phyloP scores from a whole-genome alignment of 2,113 vertebrate species.

The Cochlearius cochlearius region DNA sequence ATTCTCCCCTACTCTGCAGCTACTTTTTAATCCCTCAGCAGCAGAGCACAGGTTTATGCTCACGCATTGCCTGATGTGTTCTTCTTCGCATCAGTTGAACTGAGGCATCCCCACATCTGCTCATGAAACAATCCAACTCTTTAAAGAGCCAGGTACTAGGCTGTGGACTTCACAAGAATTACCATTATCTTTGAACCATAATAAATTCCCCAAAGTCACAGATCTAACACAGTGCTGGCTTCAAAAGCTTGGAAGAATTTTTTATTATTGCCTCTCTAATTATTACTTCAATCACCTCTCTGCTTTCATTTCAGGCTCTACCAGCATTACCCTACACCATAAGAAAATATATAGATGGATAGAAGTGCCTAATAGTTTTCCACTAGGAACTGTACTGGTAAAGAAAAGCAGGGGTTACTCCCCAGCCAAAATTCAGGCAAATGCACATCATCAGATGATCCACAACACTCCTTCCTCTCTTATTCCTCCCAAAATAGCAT shows the following conservation, averaged over 20 bases:
- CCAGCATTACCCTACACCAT: background rate
- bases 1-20: background rate
- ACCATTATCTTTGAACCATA: background rate
- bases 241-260: background rate
- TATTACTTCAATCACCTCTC: background rate
- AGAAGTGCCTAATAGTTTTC: background rate
- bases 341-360: background rate
- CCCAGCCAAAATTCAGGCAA: background rate
- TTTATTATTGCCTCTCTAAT: background rate
- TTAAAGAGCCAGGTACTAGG: background rate
- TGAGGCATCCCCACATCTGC: rapidly evolving
- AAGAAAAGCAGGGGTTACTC: background rate
- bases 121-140: background rate
- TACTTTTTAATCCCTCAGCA: background rate
- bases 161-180: background rate
- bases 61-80: background rate
- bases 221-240: background rate
- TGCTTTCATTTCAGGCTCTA: background rate
- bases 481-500: background rate
- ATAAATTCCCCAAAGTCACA: background rate
- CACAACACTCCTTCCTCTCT: background rate
- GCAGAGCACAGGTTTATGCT: background rate
- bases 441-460: background rate
- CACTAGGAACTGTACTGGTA: background rate
- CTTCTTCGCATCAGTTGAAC: background rate